Percentiles rank a stretch among this genome's conserved stretches.
phyloP scores from a whole-genome alignment of 2,888 invertebrate genomes.

The Nectonema munidae region DNA sequence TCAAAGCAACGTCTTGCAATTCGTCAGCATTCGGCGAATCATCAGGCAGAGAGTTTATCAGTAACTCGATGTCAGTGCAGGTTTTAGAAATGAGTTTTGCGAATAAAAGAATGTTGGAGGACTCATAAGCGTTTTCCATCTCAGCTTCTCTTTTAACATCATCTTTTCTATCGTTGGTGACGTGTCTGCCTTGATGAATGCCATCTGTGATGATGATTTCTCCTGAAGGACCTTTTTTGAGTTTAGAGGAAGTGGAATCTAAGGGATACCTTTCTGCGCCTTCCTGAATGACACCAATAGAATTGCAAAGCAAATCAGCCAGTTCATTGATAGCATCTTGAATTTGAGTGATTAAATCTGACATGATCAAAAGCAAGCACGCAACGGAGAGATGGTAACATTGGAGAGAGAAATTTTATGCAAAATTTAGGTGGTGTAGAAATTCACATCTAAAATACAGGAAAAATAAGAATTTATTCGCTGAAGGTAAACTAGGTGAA shows the following conservation, averaged over 20 bases:
- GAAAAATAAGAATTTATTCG: too few species aligned
- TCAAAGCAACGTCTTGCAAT: slow-evolving; percentile 6
- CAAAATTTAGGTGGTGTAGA: too few species aligned
- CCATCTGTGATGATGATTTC: neutral
- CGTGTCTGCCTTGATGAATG: neutral
- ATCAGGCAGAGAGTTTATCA: slow-evolving; percentile 1
- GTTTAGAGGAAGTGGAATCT: too few species aligned
- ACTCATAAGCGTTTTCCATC: neutral
- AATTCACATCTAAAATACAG: too few species aligned
- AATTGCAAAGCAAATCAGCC: slow-evolving; percentile 9
- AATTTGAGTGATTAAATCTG: slow-evolving; percentile 9
- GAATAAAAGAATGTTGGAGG: neutral
- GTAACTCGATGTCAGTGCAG: neutral
- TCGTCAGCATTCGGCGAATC: neutral
- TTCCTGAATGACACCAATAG: slow-evolving; percentile 9
- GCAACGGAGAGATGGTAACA: too few species aligned
- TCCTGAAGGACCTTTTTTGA: slow-evolving; percentile 1
- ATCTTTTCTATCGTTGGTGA: neutral
- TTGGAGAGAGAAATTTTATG: too few species aligned
- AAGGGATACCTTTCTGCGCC: too few species aligned
- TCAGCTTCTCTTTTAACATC: neutral
- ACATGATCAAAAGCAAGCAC: slow-evolving; percentile 1
- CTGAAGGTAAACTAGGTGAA: too few species aligned
- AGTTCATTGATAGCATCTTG: slow-evolving; percentile 10
- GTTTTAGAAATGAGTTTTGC: slow-evolving; percentile 8